These are phyloP conservation scores for Hippasteria phrygiana DNA, from an alignment of 53 echinoderm and acorn worm species.

Conservation along the genomic window DNA sequence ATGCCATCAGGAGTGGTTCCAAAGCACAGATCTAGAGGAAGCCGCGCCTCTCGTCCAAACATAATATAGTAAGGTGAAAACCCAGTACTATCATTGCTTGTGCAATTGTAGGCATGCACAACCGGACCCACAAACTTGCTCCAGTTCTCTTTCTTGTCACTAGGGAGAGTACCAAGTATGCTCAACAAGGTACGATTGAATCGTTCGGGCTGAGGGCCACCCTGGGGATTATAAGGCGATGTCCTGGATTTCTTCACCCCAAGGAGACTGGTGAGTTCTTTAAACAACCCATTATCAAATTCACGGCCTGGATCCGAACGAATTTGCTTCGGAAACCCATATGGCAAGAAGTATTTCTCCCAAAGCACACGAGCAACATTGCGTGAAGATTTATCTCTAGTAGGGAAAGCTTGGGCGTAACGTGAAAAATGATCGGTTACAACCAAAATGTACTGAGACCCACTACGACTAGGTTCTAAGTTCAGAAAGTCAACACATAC, in stretches of 20 bases:
- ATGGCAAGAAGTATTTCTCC: too few relatives aligned
- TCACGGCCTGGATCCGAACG: slow-evolving; percentile 64
- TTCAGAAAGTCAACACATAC: slow-evolving; percentile 68
- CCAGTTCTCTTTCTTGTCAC: slow-evolving; percentile 62
- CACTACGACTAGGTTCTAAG: slow-evolving; percentile 57
- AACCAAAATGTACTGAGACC: slow-evolving; percentile 57
- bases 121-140: slow-evolving; percentile 68
- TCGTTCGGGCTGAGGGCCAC: too few relatives aligned
- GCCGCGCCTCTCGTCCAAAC: slow-evolving; percentile 67
- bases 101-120: slow-evolving; percentile 72
- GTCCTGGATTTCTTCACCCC: slow-evolving; percentile 57
- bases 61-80: too few relatives aligned
- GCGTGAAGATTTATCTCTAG: slow-evolving; percentile 38
- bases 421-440: too few relatives aligned
- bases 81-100: too few relatives aligned
- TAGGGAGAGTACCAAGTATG: too few relatives aligned
- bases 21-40: slow-evolving; percentile 45
- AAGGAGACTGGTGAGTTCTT: slow-evolving; percentile 50
- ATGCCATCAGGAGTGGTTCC: slow-evolving; percentile 13
- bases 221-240: slow-evolving; percentile 67
- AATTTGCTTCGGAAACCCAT: slow-evolving; percentile 44
- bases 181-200: too few relatives aligned
- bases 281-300: slow-evolving; percentile 56
- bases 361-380: too few relatives aligned
- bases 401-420: too few relatives aligned